Percentiles rank a stretch among this genome's conserved stretches.
These are phyloP conservation scores for Heliconius hewitsoni DNA, from an alignment of 1,140 invertebrate genomes.

Conservation along the genomic window DNA sequence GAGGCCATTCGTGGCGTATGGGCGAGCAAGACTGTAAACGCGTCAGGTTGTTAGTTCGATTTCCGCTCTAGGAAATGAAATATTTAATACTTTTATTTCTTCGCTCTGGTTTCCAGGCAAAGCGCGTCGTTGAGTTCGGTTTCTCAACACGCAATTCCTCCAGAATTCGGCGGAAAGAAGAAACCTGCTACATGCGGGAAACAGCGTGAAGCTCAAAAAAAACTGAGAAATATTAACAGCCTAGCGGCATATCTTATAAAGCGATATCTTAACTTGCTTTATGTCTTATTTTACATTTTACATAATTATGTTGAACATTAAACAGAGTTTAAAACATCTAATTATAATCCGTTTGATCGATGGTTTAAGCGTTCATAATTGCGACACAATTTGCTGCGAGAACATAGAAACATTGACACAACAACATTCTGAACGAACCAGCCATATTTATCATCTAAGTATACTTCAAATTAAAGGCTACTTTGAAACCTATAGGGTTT, in stretches of 20 bases:
- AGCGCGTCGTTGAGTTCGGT: no score
- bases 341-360: background rate
- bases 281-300: background rate
- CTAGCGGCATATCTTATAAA: background rate
- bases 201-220: no score
- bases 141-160: no score
- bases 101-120: no score
- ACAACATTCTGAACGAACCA: background rate
- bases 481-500: conserved; percentile 24
- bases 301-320: background rate
- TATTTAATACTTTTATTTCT: no score
- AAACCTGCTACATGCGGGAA: no score
- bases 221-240: background rate
- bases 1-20: no score
- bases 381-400: background rate
- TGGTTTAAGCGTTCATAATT: conserved; percentile 10
- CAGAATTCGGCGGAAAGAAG: no score
- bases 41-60: no score
- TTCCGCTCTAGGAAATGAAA: no score
- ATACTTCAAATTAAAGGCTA: conserved; percentile 30
- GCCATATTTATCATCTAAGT: background rate
- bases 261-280: background rate
- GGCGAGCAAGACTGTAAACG: no score
- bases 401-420: conserved; percentile 13
- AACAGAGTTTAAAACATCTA: background rate